These are phyloP conservation scores for Myripristis murdjan DNA, from an alignment of 2,797 vertebrate genomes.

Conservation along the genomic window DNA sequence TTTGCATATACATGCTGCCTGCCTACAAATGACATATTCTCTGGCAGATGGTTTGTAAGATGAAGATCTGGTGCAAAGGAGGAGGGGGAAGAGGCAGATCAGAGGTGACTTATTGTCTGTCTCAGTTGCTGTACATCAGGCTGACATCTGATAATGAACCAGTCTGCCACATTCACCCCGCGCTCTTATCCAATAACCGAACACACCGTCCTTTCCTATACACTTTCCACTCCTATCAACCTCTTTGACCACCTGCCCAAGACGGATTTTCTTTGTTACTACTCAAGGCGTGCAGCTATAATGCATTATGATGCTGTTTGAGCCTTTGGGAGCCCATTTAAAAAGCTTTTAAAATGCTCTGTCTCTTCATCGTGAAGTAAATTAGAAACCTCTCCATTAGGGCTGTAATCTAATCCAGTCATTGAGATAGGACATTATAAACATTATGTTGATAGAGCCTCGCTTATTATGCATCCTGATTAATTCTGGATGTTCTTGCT, in stretches of 20 bases:
- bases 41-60: conserved; percentile 56
- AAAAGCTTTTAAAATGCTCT: conserved; percentile 24
- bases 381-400: conserved; percentile 31
- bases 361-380: conserved; percentile 35
- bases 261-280: background rate
- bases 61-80: conserved; percentile 30
- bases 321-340: conserved; percentile 14
- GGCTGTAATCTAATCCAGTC: conserved; percentile 28
- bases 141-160: conserved; percentile 35
- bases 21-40: conserved; percentile 36
- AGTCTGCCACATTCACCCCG: background rate
- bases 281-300: background rate
- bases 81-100: background rate
- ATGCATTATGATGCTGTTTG: background rate
- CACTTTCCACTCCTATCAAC: conserved; percentile 6
- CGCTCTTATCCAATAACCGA: conserved; percentile 6
- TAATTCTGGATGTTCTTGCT: conserved; percentile 9
- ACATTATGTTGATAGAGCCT: conserved; percentile 9
- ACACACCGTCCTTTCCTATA: background rate
- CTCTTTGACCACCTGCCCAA: background rate
- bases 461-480: conserved; percentile 9
- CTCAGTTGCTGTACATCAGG: conserved; percentile 11
- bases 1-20: conserved; percentile 23
- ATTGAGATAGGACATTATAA: conserved; percentile 32
- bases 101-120: conserved; percentile 28